Evolutionary conservation across 1,140 invertebrate species (phyloP), one percentile per base, ranked within the genome.

Genomic region (Drosophila sturtevanti): DNA sequence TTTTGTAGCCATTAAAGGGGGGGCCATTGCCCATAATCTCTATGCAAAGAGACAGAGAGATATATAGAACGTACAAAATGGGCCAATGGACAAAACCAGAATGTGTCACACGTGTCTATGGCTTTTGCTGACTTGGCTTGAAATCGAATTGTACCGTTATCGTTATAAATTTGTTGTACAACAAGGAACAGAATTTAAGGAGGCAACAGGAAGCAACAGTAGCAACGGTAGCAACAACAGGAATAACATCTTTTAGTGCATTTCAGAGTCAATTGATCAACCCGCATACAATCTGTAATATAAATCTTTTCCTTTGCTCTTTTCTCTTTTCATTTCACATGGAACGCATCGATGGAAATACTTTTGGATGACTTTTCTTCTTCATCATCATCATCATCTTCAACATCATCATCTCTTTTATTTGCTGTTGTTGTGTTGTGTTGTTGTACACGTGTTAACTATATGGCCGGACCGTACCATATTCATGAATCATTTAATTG

Each of bases 401-500:
- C 3, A 6, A 1, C 5, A 6, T 31, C 27, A 1, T 31, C 27
- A 6, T 6, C 4, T n/a, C n/a, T n/a, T n/a, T n/a, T n/a, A n/a
- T n/a, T n/a, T n/a, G n/a, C n/a, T n/a, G n/a, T n/a, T n/a, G n/a
- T 24, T 24, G 1, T 24, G 24, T 4, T 24, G 24, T 24, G 22
- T 21, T 9, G n/a, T 22, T 37, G 72, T 86, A 86, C 81, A 89
- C 79, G 72, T 89, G 82, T 87, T 89, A 77, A 87, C 75, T 74
- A 78, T 75, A 77, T 72, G 73, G 68, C 78, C 75, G 76, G 73
- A 72, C 78, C 75, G 76, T 82, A 89, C 79, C 79, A 74, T 63
- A 56, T 62, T 61, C 79, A 87, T 87, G 81, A 87, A 87, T 89
- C 75, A 87, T 89, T 87, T 84, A 89, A 87, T 89, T 87, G 71